phyloP scores from a whole-genome alignment of 2,113 vertebrate genomes.

The Scatophagus argus region DNA sequence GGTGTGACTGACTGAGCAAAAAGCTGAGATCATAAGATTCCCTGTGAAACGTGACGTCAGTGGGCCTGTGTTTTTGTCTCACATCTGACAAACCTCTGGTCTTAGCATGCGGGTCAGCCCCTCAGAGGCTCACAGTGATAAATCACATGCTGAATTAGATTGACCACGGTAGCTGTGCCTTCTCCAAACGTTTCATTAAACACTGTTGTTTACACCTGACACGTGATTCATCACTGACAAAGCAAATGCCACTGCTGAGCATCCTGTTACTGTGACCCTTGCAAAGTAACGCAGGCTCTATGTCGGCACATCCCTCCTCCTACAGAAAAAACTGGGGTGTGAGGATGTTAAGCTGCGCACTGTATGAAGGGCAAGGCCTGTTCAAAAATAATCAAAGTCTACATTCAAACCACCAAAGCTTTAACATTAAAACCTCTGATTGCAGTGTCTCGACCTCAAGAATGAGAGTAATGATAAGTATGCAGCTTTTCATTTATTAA shows the following conservation, averaged over 20 bases:
- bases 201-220: conserved; percentile 43
- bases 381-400: conserved; percentile 49
- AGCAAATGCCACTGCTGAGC: conserved; percentile 47
- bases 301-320: not conserved
- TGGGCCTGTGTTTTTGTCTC: not conserved
- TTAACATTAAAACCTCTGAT: conserved; percentile 44
- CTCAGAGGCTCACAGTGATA: conserved; percentile 46
- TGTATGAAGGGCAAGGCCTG: conserved; percentile 21
- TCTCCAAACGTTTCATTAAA: conserved; percentile 64
- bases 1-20: conserved; percentile 54
- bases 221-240: conserved; percentile 69
- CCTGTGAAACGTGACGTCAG: conserved; percentile 33
- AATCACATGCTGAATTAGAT: conserved; percentile 62
- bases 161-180: conserved; percentile 10
- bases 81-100: conserved; percentile 4
- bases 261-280: not conserved
- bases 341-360: not conserved
- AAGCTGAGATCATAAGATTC: conserved; percentile 40
- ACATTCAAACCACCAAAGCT: conserved; percentile 5
- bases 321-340: conserved; percentile 3
- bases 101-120: not conserved
- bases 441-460: conserved; percentile 50
- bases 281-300: not conserved
- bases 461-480: conserved; percentile 18
- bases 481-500: conserved; percentile 56